Conservation (phyloP, 1,140 invertebrate species). For the Phocides pigmalion region DNA sequence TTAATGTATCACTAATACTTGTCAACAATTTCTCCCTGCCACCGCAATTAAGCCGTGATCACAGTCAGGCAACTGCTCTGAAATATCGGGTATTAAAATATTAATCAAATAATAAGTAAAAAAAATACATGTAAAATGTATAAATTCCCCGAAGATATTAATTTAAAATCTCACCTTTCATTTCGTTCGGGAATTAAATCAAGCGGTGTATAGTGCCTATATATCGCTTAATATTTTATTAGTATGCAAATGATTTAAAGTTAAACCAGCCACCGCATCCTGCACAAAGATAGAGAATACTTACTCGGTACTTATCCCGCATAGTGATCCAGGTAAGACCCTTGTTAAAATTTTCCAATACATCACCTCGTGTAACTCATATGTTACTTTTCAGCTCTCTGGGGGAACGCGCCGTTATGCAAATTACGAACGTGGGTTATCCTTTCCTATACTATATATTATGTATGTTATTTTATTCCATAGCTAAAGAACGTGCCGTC, state of each 20-base stretch:
- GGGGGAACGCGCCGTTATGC: background rate
- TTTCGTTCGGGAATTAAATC: too few relatives aligned
- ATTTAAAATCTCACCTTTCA: too few relatives aligned
- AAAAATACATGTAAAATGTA: too few relatives aligned
- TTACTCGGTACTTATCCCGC: background rate
- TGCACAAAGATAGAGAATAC: background rate
- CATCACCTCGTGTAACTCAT: constrained; percentile 6
- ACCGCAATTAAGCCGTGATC: too few relatives aligned
- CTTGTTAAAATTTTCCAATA: constrained; percentile 14
- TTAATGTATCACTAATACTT: too few relatives aligned
- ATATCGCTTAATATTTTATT: too few relatives aligned
- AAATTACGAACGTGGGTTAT: constrained; percentile 5
- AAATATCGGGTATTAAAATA: too few relatives aligned
- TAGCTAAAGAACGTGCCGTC: background rate
- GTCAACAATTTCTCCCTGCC: too few relatives aligned
- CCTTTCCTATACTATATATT: background rate
- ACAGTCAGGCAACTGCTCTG: too few relatives aligned
- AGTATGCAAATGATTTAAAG: background rate
- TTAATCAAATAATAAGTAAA: too few relatives aligned
- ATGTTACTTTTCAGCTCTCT: constrained; percentile 1
- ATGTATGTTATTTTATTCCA: background rate
- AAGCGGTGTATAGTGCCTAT: too few relatives aligned
- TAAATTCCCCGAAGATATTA: too few relatives aligned
- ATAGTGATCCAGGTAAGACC: background rate
- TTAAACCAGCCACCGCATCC: background rate